Conservation (phyloP, 2,113 vertebrate species). For the Hemiscyllium ocellatum region DNA sequence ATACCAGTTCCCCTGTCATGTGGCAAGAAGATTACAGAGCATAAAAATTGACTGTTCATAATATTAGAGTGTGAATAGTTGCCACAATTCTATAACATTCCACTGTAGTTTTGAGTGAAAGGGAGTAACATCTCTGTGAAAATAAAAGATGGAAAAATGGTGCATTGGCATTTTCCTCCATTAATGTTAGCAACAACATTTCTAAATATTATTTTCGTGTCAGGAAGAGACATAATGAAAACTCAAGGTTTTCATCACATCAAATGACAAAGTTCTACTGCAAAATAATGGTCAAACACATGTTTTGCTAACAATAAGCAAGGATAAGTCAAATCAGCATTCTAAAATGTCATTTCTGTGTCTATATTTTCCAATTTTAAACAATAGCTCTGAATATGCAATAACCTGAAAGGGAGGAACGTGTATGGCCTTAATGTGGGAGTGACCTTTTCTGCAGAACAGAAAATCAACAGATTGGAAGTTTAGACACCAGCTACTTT, state of each 20-base stretch:
- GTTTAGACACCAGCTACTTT: background rate
- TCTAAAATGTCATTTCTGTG: background rate
- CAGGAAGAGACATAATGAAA: background rate
- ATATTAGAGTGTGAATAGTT: background rate
- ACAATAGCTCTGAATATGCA: background rate
- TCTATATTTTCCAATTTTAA: background rate
- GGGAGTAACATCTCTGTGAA: too few relatives aligned
- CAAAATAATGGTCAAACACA: background rate
- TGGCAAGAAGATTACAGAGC: background rate
- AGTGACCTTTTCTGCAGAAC: background rate
- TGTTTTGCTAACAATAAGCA: background rate
- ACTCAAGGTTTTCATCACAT: background rate
- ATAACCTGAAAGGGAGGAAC: background rate
- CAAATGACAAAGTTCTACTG: background rate
- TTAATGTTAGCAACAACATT: background rate
- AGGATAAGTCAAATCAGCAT: background rate
- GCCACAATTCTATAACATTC: background rate
- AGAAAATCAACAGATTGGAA: background rate
- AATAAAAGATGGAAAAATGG: background rate
- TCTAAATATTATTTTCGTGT: background rate
- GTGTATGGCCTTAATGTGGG: background rate
- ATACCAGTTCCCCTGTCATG: background rate
- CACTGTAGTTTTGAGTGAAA: slow-evolving; percentile 2
- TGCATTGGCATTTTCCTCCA: background rate
- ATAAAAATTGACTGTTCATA: background rate